phyloP scores from a whole-genome alignment of 1,140 invertebrate species.

The Trichoplusia ni region DNA sequence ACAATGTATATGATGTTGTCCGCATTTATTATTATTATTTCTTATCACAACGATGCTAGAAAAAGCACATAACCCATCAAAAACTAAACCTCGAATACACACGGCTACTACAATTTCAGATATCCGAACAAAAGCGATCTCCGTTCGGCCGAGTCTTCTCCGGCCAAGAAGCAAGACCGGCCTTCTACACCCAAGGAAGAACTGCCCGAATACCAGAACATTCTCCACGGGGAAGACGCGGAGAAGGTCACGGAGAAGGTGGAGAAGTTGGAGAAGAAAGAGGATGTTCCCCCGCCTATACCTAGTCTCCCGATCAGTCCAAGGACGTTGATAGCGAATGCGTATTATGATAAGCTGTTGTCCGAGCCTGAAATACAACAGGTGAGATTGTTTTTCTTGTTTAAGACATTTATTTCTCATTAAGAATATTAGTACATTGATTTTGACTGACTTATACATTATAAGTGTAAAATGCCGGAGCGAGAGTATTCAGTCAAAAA shows the following conservation, averaged over 20 bases:
- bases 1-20: no score
- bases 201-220: slow-evolving; percentile 72
- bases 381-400: slow-evolving; percentile 15
- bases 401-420: no score
- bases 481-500: no score
- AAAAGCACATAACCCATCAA: background rate
- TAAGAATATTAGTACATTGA: no score
- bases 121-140: slow-evolving; percentile 77
- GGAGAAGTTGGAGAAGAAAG: slow-evolving; percentile 56
- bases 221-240: slow-evolving; percentile 53
- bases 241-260: slow-evolving; percentile 47
- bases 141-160: slow-evolving; percentile 67
- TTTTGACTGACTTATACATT: no score
- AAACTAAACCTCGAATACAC: background rate
- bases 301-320: slow-evolving; percentile 84
- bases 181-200: slow-evolving; percentile 38
- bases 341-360: slow-evolving; percentile 90
- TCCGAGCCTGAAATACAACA: slow-evolving; percentile 89
- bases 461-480: no score
- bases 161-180: slow-evolving; percentile 56
- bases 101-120: slow-evolving; percentile 28
- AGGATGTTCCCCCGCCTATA: slow-evolving; percentile 81
- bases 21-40: no score
- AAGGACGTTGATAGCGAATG: slow-evolving; percentile 86
- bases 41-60: no score